These are phyloP conservation scores for Andrena minutula DNA, from an alignment of 2,888 invertebrate genomes.

Conservation along the genomic window DNA sequence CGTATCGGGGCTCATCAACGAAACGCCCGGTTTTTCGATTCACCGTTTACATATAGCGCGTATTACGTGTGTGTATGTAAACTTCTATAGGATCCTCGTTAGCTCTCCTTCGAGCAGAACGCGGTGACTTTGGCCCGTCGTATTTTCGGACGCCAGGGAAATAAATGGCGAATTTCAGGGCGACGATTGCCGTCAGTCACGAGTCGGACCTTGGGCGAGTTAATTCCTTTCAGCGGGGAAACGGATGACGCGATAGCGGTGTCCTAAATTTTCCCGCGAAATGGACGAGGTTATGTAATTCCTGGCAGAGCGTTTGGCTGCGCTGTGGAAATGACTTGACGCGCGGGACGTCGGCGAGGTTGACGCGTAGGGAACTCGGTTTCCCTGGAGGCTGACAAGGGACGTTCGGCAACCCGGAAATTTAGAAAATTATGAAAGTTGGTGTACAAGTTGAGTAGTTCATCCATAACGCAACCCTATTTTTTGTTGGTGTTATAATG, in stretches of 20 bases:
- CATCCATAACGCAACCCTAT: too few relatives aligned
- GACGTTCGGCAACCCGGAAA: too few relatives aligned
- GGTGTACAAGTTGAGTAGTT: too few relatives aligned
- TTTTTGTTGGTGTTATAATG: too few relatives aligned
- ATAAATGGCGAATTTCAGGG: constrained; percentile 19
- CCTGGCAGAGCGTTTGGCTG: not conserved
- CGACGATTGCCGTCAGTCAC: constrained; percentile 17
- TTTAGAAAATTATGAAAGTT: too few relatives aligned
- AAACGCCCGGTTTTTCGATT: constrained; percentile 23
- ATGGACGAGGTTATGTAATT: constrained; percentile 31
- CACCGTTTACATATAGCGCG: not conserved
- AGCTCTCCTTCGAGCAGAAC: not conserved
- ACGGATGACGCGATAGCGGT: not conserved
- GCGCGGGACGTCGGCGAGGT: not conserved
- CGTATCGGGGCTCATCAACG: constrained; percentile 27
- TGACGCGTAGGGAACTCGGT: not conserved
- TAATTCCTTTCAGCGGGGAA: constrained; percentile 24
- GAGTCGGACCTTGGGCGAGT: constrained; percentile 29
- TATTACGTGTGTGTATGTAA: too few relatives aligned
- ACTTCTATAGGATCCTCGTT: not conserved
- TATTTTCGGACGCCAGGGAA: constrained; percentile 13
- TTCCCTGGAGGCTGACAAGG: not conserved
- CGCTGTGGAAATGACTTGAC: not conserved
- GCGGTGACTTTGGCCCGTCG: not conserved
- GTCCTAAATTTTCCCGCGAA: constrained; percentile 16